Evolutionary conservation across 2,888 invertebrate species (phyloP), one percentile per base, ranked within the genome.

Genomic region (Polydrusus pterygomalis): DNA sequence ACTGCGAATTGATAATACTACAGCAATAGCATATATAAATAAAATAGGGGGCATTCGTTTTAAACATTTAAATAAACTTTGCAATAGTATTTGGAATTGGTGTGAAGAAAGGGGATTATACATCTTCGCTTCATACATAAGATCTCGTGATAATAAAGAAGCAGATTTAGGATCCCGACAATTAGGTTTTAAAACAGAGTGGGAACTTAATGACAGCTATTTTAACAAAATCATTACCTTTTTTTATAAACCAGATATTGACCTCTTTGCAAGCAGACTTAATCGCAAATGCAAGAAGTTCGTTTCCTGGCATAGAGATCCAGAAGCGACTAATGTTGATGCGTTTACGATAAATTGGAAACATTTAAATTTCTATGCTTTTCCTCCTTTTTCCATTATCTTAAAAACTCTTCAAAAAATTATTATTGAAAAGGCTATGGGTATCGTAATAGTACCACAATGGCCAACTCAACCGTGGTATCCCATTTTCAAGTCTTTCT

Each of bases 331-430:
- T 8, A 77, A 73, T 1, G 75, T 84, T 0, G 83, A 83, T 60
- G 83, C 84, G 0, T 84, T 83, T 70, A 84, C 81, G n/a, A 74
- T 70, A 56, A 34, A 58, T 65, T 73, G 80, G 80, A 18, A 77
- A 10, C n/a, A 17, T 11, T 10, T 68, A 18, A 34, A 49, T 20
- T 77, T 77, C 60, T 79, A 79, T 72, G 77, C 79, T 5, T 77
- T 79, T 54, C 79, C 79, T 0, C 77, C 77, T 13, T 79, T 79
- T 51, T 67, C 71, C 0, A 17, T 83, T 1, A 77, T 85, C 30
- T 68, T 82, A 30, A 78, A 74, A 69, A 63, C 72, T 3, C 51
- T 86, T 6, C 76, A 78, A 65, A 84, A 85, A 74, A 83, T 85
- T 34, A 77, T 78, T 2, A 1, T 13, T 11, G 75, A 78, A 51